phyloP scores from a whole-genome alignment of 2,797 vertebrate genomes.

The Silurus lanzhouensis region DNA sequence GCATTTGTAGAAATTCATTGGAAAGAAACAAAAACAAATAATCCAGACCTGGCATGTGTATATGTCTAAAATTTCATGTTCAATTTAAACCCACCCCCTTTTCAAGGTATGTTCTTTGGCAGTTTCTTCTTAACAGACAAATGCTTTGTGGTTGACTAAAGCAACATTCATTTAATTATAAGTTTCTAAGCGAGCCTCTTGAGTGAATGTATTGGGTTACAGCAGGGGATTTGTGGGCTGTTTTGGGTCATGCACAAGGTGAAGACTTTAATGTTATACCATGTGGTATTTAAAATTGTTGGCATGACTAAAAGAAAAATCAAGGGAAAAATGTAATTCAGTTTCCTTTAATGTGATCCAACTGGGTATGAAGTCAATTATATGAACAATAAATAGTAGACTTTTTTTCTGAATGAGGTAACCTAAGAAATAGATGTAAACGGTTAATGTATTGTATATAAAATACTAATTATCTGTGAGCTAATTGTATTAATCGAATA shows the following conservation, averaged over 20 bases:
- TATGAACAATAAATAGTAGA: not conserved
- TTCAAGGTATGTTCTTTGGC: conserved; percentile 28
- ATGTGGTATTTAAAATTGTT: conserved; percentile 37
- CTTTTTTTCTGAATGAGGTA: not conserved
- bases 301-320: conserved; percentile 24
- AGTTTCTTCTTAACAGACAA: conserved; percentile 29
- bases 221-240: conserved; percentile 36
- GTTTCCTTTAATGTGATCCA: conserved; percentile 47
- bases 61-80: conserved; percentile 35
- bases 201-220: conserved; percentile 40
- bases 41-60: conserved; percentile 22
- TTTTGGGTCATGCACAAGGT: conserved; percentile 19
- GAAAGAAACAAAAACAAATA: conserved; percentile 19
- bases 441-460: not conserved
- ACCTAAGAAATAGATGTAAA: not conserved
- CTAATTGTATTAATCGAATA: not conserved
- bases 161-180: conserved; percentile 52
- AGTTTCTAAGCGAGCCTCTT: conserved; percentile 36
- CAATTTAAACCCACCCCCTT: not conserved
- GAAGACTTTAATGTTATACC: conserved; percentile 36
- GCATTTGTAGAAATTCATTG: conserved; percentile 34
- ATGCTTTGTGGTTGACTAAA: conserved; percentile 38
- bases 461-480: not conserved
- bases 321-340: conserved; percentile 25
- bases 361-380: conserved; percentile 32